Evolutionary conservation across 2,888 invertebrate genomes (phyloP), one percentile per base, ranked within the genome.

Genomic region (Perithous albicinctus): DNA sequence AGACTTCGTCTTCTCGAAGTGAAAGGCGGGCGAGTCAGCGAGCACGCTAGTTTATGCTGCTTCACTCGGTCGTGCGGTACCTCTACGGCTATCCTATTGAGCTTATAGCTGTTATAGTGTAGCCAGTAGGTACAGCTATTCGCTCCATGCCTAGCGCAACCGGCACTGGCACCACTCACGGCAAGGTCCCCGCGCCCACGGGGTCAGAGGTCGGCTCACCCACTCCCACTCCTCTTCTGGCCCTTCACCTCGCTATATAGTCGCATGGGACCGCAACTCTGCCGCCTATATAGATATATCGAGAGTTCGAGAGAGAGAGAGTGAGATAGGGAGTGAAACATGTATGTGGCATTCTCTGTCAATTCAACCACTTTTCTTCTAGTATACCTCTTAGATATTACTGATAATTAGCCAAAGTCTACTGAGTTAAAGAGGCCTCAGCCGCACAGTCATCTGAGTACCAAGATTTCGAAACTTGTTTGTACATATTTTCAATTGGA

Each of bases 131-230:
- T 66, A 70, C 59, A 15, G 29, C 20, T 51, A 26, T 29, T 23
- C 38, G n/a, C 15, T 20, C 20, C 29, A 59, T 29, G 43, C 12
- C 26, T 32, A 32, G 72, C 61, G 64, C 51, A 59, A 80, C 67
- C 69, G 56, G 70, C 64, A 38, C 56, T 35, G 41, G 78, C 80
- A 51, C 56, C 80, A 78, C 73, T 77, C 75, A 86, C 86, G 87
- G 90, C 90, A 90, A 90, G 89, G 90, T 90, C 91, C 90, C 90
- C 90, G 89, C 88, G 89, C 90, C 90, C 90, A 89, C 89, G 88
- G 87, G 91, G 91, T 92, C 91, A 91, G 85, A 89, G 92, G 92
- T 91, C 90, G 91, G 88, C 90, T 91, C 91, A 92, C 91, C 91
- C 91, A 91, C 91, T 90, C 89, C 88, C 87, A 76, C 82, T 77